A percentile compares a stretch with the other conserved stretches of the same genome.
Conservation (phyloP, 2,113 vertebrate species). For the Triplophysa tibetana region DNA sequence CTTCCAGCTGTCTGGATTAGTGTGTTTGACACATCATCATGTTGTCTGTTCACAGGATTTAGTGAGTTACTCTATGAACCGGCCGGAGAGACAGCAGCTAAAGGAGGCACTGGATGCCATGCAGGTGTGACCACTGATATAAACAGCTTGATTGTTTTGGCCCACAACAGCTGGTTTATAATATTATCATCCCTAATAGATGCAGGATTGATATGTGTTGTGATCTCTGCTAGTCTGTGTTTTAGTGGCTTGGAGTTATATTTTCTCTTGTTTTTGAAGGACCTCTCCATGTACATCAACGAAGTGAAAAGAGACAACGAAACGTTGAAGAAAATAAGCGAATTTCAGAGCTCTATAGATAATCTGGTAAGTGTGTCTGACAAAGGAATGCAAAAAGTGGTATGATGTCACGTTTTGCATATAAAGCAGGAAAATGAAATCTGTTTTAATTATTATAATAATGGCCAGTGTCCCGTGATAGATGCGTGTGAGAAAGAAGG, state of each 20-base stretch:
- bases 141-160: not conserved
- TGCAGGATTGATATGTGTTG: not conserved
- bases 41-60: slow-evolving; percentile 80
- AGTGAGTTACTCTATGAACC: slow-evolving; percentile 86
- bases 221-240: not conserved
- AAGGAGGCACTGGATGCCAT: slow-evolving; percentile 96
- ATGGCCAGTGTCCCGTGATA: no score
- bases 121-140: slow-evolving; percentile 76
- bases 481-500: no score
- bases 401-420: no score
- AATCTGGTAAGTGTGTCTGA: slow-evolving; percentile 82
- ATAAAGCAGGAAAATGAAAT: no score
- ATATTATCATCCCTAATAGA: not conserved
- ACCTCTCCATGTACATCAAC: slow-evolving; percentile 98
- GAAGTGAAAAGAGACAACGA: slow-evolving; percentile 98
- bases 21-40: not conserved
- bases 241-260: not conserved
- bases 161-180: not conserved
- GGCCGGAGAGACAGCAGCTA: slow-evolving; percentile 88
- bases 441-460: no score
- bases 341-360: slow-evolving; percentile 97
- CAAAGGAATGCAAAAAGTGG: no score
- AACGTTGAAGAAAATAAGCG: slow-evolving; percentile 96
- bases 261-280: slow-evolving; percentile 69
- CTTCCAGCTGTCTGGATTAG: not conserved